phyloP scores from a whole-genome alignment of 2,888 invertebrate species.

The Melanostoma mellinum region DNA sequence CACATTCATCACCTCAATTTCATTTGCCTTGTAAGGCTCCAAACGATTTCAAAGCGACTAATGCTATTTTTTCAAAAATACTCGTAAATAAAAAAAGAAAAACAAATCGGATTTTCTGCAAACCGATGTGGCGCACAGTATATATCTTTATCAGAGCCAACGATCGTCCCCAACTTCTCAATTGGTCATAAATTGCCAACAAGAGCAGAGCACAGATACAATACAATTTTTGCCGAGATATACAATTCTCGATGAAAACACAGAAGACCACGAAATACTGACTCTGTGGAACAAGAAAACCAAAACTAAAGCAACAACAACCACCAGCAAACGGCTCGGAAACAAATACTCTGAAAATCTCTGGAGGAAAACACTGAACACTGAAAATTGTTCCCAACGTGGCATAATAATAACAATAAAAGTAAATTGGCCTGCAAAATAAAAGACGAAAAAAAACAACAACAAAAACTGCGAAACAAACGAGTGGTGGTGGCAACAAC shows the following conservation, averaged over 20 bases:
- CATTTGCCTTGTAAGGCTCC: conserved; percentile 34
- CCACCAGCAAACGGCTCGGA: conserved; percentile 23
- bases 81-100: too few species aligned
- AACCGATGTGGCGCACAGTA: conserved; percentile 15
- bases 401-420: conserved; percentile 72
- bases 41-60: conserved; percentile 37
- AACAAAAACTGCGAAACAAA: neutral
- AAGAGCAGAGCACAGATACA: conserved; percentile 46
- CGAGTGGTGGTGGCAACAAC: conserved; percentile 31
- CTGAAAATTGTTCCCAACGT: conserved; percentile 73
- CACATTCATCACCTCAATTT: conserved; percentile 41
- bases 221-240: conserved; percentile 29
- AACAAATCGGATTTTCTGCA: too few species aligned
- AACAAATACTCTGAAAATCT: conserved; percentile 56
- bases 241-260: conserved; percentile 22
- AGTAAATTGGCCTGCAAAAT: conserved; percentile 65
- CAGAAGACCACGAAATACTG: conserved; percentile 39
- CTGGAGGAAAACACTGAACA: conserved; percentile 58
- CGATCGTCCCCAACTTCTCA: conserved; percentile 62
- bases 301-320: conserved; percentile 10
- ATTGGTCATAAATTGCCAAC: conserved; percentile 67
- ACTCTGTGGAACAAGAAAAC: conserved; percentile 1
- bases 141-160: conserved; percentile 57
- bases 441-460: neutral
- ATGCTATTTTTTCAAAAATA: conserved; percentile 4